These are phyloP conservation scores for Larimichthys polyactis DNA, from an alignment of 2,113 vertebrate species.

Conservation along the genomic window DNA sequence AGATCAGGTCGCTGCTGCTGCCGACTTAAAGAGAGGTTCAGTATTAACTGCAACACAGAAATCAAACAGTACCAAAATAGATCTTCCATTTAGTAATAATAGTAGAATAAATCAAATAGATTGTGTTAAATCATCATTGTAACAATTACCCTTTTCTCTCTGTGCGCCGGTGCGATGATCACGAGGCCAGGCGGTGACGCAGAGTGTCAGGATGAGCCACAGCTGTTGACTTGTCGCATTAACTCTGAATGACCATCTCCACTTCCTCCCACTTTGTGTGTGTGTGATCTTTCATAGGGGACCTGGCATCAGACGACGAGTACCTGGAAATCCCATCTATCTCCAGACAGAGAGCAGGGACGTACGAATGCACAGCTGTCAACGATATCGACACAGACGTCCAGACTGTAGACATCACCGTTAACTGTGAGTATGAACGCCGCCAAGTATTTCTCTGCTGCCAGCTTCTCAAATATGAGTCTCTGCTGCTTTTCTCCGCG, in stretches of 20 bases:
- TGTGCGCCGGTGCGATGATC: neutral
- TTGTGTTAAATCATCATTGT: neutral
- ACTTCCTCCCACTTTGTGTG: slow-evolving; percentile 29
- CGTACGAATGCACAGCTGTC: slow-evolving; percentile 94
- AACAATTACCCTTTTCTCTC: neutral
- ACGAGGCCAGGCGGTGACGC: neutral
- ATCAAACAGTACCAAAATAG: neutral
- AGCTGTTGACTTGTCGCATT: slow-evolving; percentile 51
- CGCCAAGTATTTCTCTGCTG: no score
- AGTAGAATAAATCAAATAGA: neutral
- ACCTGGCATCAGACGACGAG: slow-evolving; percentile 92
- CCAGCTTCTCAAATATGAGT: no score
- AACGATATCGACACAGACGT: slow-evolving; percentile 92
- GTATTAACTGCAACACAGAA: no score
- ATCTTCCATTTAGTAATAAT: neutral
- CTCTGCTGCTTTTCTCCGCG: no score
- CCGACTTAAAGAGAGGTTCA: no score
- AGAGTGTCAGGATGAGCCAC: slow-evolving; percentile 11
- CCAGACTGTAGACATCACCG: slow-evolving; percentile 92
- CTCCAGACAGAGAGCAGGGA: slow-evolving; percentile 91
- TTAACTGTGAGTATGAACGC: slow-evolving; percentile 92
- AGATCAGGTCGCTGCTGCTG: neutral
- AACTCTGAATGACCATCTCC: slow-evolving; percentile 36
- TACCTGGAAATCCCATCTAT: slow-evolving; percentile 95
- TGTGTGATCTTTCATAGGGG: slow-evolving; percentile 80